Evolutionary conservation across 2,888 invertebrate species (phyloP).

Genomic region (Anarsia innoxiella): DNA sequence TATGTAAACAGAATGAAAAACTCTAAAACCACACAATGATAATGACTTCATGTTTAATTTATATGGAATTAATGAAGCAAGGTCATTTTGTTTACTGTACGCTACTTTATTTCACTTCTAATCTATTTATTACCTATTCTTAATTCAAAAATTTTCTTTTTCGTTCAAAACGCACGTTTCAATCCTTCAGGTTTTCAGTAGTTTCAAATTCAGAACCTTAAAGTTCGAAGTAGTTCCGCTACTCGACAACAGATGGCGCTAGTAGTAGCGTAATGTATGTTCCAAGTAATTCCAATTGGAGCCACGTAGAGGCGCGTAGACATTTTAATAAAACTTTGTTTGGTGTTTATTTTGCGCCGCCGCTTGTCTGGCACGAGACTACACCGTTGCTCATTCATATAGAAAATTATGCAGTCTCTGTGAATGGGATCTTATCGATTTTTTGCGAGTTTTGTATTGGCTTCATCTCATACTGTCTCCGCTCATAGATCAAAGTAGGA

Average conservation of each 20-base stretch:
- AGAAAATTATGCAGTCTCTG: constrained; percentile 6
- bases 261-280: constrained; percentile 17
- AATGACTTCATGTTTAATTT: constrained; percentile 64
- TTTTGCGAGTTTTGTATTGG: too few relatives aligned
- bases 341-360: constrained; percentile 46
- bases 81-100: constrained; percentile 61
- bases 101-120: background rate
- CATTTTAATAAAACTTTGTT: constrained; percentile 54
- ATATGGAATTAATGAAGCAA: constrained; percentile 65
- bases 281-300: constrained; percentile 29
- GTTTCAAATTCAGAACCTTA: constrained; percentile 2
- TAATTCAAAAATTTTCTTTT: too few relatives aligned
- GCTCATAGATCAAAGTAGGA: too few relatives aligned
- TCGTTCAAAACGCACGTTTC: too few relatives aligned
- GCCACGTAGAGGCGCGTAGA: constrained; percentile 39
- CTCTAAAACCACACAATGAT: constrained; percentile 53
- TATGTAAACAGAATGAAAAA: constrained; percentile 41
- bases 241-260: constrained; percentile 59
- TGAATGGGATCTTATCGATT: background rate
- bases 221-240: constrained; percentile 38
- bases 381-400: constrained; percentile 43
- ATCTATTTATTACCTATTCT: too few relatives aligned
- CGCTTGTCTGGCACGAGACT: constrained; percentile 34
- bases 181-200: too few relatives aligned
- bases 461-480: too few relatives aligned